These are phyloP conservation scores for Colostygia pectinataria DNA, from an alignment of 2,888 invertebrate genomes.

Conservation along the genomic window DNA sequence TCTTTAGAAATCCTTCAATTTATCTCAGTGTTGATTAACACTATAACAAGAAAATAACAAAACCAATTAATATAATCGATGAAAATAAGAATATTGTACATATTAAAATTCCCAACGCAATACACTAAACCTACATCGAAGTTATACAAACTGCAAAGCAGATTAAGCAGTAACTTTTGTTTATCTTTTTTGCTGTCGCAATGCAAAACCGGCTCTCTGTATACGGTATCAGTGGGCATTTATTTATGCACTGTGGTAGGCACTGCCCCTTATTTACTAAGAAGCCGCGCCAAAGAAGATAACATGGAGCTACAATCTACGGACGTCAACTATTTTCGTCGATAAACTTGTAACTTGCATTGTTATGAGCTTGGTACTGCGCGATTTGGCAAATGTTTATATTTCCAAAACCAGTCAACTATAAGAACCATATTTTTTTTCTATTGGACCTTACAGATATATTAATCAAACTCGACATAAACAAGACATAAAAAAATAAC, in stretches of 20 bases:
- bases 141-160: slow-evolving; percentile 2
- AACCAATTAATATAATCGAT: neutral
- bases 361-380: too few relatives aligned
- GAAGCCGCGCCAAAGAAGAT: neutral
- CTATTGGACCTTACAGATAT: too few relatives aligned
- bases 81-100: neutral
- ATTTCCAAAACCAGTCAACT: too few relatives aligned
- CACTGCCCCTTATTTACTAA: neutral
- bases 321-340: too few relatives aligned
- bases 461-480: neutral
- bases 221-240: slow-evolving; percentile 29
- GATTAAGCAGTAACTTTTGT: slow-evolving; percentile 34
- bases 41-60: too few relatives aligned
- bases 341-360: too few relatives aligned
- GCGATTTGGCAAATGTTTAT: too few relatives aligned
- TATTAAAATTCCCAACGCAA: too few relatives aligned
- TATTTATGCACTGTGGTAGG: neutral
- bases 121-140: neutral
- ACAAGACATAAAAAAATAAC: slow-evolving; percentile 6
- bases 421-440: too few relatives aligned
- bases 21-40: too few relatives aligned
- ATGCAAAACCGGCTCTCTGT: slow-evolving; percentile 39
- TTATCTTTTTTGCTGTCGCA: slow-evolving; percentile 43
- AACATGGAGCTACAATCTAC: too few relatives aligned
- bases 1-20: too few relatives aligned